phyloP scores from a whole-genome alignment of 2,888 invertebrate genomes.

The Oscheius sp. region DNA sequence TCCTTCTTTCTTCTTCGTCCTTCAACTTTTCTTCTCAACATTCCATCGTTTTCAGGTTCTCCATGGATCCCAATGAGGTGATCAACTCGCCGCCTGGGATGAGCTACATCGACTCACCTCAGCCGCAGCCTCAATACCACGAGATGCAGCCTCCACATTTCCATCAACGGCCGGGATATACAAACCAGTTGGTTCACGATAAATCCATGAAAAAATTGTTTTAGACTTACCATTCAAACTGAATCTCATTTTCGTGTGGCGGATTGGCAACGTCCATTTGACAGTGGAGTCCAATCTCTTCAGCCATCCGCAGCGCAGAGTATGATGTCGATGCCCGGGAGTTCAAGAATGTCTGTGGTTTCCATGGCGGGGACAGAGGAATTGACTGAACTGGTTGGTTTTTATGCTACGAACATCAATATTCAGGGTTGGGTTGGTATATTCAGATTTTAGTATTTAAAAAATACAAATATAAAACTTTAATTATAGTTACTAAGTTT shows the following conservation, averaged over 20 bases:
- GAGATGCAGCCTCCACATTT: conserved; percentile 28
- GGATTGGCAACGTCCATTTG: conserved; percentile 57
- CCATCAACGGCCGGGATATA: background rate
- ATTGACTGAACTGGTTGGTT: conserved; percentile 43
- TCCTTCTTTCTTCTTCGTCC: too few relatives aligned
- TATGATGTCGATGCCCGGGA: conserved; percentile 49
- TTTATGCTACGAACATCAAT: too few relatives aligned
- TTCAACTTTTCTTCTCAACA: too few relatives aligned
- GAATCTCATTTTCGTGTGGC: conserved; percentile 38
- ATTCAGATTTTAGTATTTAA: too few relatives aligned
- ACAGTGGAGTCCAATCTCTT: conserved; percentile 67
- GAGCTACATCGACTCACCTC: background rate
- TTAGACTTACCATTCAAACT: background rate
- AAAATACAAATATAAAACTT: too few relatives aligned
- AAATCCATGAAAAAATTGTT: background rate
- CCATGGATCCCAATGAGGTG: too few relatives aligned
- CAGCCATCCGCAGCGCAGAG: conserved; percentile 61
- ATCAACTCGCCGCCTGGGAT: too few relatives aligned
- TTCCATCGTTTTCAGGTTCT: too few relatives aligned
- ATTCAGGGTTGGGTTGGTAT: too few relatives aligned
- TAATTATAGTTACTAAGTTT: too few relatives aligned
- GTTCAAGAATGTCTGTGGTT: conserved; percentile 56
- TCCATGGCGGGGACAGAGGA: conserved; percentile 53
- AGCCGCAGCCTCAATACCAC: conserved; percentile 18
- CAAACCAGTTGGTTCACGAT: background rate